Evolutionary conservation across 2,888 invertebrate species (phyloP).

Genomic region (Hypsopygia costalis): DNA sequence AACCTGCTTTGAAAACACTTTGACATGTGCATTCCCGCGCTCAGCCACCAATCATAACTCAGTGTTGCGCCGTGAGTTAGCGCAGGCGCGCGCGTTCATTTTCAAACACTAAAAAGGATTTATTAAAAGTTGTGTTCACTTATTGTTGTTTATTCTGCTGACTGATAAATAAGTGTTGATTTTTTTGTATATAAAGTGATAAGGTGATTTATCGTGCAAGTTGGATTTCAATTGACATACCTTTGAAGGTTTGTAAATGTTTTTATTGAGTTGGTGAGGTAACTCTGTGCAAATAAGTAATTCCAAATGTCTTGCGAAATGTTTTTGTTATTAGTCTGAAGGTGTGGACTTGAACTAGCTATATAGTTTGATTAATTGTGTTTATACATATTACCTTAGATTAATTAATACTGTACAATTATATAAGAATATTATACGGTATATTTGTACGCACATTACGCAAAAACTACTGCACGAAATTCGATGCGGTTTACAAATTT

Average conservation of each 20-base stretch:
- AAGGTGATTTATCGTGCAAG: constrained; percentile 1
- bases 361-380: too few relatives aligned
- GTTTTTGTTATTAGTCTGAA: constrained; percentile 35
- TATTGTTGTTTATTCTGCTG: constrained; percentile 19
- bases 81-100: constrained; percentile 50
- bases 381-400: too few relatives aligned
- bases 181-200: constrained; percentile 12
- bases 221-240: background rate
- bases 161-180: constrained; percentile 14
- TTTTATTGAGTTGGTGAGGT: constrained; percentile 29
- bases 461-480: too few relatives aligned
- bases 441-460: too few relatives aligned
- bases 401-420: too few relatives aligned
- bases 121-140: constrained; percentile 21
- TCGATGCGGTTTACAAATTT: too few relatives aligned
- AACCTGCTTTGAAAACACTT: constrained; percentile 40
- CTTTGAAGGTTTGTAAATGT: constrained; percentile 42
- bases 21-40: constrained; percentile 60
- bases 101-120: constrained; percentile 27
- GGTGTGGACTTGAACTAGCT: constrained; percentile 15
- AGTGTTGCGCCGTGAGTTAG: constrained; percentile 49
- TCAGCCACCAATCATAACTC: constrained; percentile 49
- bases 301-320: constrained; percentile 44
- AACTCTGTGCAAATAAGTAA: constrained; percentile 41
- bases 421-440: too few relatives aligned